Conservation (phyloP, 2,888 invertebrate species). For the Pyralis farinalis region DNA sequence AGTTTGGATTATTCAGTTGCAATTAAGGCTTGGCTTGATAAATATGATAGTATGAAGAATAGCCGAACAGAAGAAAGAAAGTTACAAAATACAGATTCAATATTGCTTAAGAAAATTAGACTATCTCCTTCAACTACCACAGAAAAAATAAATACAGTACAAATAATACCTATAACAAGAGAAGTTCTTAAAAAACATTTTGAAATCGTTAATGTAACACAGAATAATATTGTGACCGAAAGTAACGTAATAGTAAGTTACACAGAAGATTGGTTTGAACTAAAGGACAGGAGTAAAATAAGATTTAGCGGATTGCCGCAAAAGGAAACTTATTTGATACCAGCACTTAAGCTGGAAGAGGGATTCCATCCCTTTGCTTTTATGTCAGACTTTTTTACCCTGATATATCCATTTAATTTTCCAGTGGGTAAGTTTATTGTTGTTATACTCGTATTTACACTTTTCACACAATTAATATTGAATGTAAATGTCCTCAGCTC, state of each 20-base stretch:
- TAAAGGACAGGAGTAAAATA: slow-evolving; percentile 63
- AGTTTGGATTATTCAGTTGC: slow-evolving; percentile 38
- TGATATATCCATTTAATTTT: slow-evolving; percentile 84
- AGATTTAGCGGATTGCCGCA: slow-evolving; percentile 70
- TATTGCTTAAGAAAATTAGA: slow-evolving; percentile 34
- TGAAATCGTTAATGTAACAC: slow-evolving; percentile 38
- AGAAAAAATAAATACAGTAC: slow-evolving; percentile 24
- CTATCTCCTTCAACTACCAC: slow-evolving; percentile 17
- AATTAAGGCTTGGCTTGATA: slow-evolving; percentile 53
- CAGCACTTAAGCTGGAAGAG: slow-evolving; percentile 79
- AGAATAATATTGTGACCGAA: slow-evolving; percentile 45
- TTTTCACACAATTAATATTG: too few species aligned
- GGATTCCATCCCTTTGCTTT: slow-evolving; percentile 83
- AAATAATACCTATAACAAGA: slow-evolving; percentile 60
- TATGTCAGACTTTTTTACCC: slow-evolving; percentile 81
- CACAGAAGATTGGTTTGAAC: slow-evolving; percentile 62
- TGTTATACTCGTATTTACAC: too few species aligned
- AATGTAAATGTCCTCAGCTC: too few species aligned
- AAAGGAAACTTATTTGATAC: slow-evolving; percentile 70
- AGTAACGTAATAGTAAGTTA: slow-evolving; percentile 51
- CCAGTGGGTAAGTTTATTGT: slow-evolving; percentile 80
- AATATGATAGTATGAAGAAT: slow-evolving; percentile 49
- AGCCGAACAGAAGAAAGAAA: slow-evolving; percentile 46
- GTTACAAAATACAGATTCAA: slow-evolving; percentile 41
- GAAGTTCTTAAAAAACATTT: slow-evolving; percentile 42